Evolutionary conservation across 2,113 vertebrate species (phyloP), one percentile per base, ranked within the genome.

Genomic region (Capreolus pygargus): DNA sequence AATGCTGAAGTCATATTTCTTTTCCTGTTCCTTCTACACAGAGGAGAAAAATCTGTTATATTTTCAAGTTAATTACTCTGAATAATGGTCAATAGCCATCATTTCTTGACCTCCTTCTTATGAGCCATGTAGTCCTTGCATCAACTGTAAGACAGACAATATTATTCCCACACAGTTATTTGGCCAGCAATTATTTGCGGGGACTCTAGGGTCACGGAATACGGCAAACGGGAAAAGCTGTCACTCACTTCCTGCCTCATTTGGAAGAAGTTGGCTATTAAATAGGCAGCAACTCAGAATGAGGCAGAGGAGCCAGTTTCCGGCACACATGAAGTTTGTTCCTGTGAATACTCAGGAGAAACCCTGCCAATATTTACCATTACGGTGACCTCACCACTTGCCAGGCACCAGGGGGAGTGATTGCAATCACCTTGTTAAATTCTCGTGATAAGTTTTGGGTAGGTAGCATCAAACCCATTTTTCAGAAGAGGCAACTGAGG

Each of bases 201-300:
- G 27, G 12, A 64, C 55, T 74, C 30, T 76, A 52, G 58, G 52
- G 39, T 70, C n/a, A 74, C 11, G 14, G 91, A 92, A 61, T 57
- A 87, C 3, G 54, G n/a, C 79, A 90, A 84, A 58, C 7, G 7
- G 43, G 13, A 82, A 94, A 67, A 45, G 6, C 5, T 28, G 33
- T 78, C 16, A 64, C 21, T 55, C 17, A 28, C 87, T 90, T 89
- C 43, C 14, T 74, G n/a, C 5, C 3, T 21, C 52, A 50, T 81
- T 95, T 94, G 58, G 83, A 96, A 96, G 78, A 82, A 58, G 5
- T 19, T 96, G 78, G 60, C 57, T 61, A n/a, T 88, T 91, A 57
- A 84, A 91, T 30, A 67, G 58, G n/a, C 19, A 86, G 50, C 43
- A 87, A 47, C 25, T 61, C 47, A 55, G 79, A 92, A 93, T 58